Base-by-base conservation (phyloP, 2,888 invertebrate genomes). In the Scaptomyza tumidula region DNA sequence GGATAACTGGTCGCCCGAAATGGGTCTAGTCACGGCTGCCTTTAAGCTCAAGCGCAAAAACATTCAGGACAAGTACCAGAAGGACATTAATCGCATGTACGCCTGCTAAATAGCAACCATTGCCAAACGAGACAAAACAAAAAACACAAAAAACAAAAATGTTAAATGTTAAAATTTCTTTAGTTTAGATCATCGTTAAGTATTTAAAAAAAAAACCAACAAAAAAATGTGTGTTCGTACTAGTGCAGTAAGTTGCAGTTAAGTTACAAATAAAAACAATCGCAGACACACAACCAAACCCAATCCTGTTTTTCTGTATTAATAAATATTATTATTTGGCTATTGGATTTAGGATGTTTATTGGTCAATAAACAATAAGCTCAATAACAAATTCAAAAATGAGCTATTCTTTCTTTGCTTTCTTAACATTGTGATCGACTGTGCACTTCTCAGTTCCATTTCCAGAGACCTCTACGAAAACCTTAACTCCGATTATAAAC, bases 1-100 rank as follows among this genome's bases (percentile, higher is more conserved):
- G 53, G 99, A 99, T 89, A 96, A 97, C 65, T 99, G 99, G 99
- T 97, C 98, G 0, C 98, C 99, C 0, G 99, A 99, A 91, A 97
- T 96, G 95, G 98, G 98, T 64, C 94, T 99, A 48, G 98, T 99
- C 9, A 99, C 99, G 33, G 99, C 99, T 78, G 98, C 99, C 58
- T 97, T 99, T 93, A 99, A 99, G 93, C 94, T 99, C 91, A 98
- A 98, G 93, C 94, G 99, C 90, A 98, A 98, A 94, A 97, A 97
- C 92, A 98, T 99, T 86, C 97, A 98, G 93, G 96, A 97, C 78
- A 94, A 96, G 85, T 99, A 98, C 94, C 96, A 97, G 92, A 95
- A 96, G 80, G 97, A 98, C 93, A 97, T 99, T 90, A 96, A 96
- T 91, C 94, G 96, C 82, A 97, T 99, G 97, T 99, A 98, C 93